Percentiles rank a stretch among this genome's conserved stretches.
phyloP scores from a whole-genome alignment of 2,888 invertebrate species.

The Drosophila barbarae region DNA sequence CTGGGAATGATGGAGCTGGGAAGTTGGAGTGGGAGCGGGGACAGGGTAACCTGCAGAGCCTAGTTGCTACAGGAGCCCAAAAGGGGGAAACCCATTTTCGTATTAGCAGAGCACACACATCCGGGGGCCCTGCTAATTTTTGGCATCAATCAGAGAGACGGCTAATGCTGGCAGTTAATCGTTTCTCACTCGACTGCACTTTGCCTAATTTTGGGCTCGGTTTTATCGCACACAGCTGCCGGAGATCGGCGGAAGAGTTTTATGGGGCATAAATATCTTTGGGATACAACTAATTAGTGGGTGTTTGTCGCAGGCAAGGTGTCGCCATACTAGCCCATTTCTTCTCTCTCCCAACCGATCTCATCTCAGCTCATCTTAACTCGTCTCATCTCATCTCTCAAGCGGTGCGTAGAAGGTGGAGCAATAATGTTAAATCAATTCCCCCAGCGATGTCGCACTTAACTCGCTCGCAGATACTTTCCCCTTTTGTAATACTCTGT shows the following conservation, averaged over 20 bases:
- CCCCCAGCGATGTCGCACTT: constrained; percentile 64
- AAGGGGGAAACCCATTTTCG: constrained; percentile 54
- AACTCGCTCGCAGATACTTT: constrained; percentile 40
- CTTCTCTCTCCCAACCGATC: constrained; percentile 22
- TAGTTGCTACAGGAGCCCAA: neutral
- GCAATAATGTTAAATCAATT: constrained; percentile 67
- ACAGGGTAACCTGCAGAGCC: neutral
- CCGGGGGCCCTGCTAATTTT: constrained; percentile 49
- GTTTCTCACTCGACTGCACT: constrained; percentile 72
- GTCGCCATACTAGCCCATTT: constrained; percentile 42
- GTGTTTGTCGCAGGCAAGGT: constrained; percentile 58
- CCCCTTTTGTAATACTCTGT: constrained; percentile 22
- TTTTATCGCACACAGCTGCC: constrained; percentile 78
- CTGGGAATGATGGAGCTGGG: neutral
- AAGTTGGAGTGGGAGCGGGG: neutral
- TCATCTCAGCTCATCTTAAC: constrained; percentile 22
- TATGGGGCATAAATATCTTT: constrained; percentile 73
- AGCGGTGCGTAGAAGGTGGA: constrained; percentile 15
- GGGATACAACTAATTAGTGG: constrained; percentile 71
- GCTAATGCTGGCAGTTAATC: constrained; percentile 73
- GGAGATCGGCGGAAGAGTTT: constrained; percentile 43
- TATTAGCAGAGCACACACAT: constrained; percentile 65
- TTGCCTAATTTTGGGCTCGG: constrained; percentile 73
- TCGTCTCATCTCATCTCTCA: constrained; percentile 21
- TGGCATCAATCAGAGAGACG: constrained; percentile 60